These are phyloP conservation scores for Riptortus pedestris DNA, from an alignment of 1,140 invertebrate genomes.

Conservation along the genomic window DNA sequence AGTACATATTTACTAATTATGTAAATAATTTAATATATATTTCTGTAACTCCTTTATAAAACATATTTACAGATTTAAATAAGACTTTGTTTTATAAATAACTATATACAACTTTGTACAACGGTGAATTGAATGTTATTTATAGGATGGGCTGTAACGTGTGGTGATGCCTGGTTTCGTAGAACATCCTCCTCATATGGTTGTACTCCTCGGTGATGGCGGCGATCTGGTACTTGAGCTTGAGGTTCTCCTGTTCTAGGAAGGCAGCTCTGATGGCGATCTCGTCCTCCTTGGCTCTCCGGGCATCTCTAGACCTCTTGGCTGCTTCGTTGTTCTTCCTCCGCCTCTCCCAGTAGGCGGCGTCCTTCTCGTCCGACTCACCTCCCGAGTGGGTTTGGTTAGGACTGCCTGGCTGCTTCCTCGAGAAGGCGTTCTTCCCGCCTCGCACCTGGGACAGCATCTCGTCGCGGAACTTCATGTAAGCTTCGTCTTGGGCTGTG, in stretches of 20 bases:
- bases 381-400: conserved; percentile 24
- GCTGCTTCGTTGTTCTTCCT: conserved; percentile 92
- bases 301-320: conserved; percentile 81
- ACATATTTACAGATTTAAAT: too few species aligned
- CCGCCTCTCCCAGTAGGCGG: conserved; percentile 74
- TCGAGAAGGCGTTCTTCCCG: conserved; percentile 15
- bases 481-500: conserved; percentile 45
- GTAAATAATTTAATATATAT: too few species aligned
- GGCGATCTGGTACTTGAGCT: conserved; percentile 38
- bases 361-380: conserved; percentile 51
- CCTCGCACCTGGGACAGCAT: conserved; percentile 51
- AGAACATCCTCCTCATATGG: conserved; percentile 28
- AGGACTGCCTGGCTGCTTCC: conserved; percentile 26
- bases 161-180: conserved; percentile 15
- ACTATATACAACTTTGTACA: too few species aligned
- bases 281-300: conserved; percentile 83
- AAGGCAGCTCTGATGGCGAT: conserved; percentile 78
- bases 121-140: too few species aligned
- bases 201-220: conserved; percentile 43
- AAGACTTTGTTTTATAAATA: too few species aligned
- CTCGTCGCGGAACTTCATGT: conserved; percentile 51
- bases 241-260: conserved; percentile 47
- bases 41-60: too few species aligned
- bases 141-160: background rate
- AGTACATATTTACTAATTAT: too few species aligned